phyloP scores from a whole-genome alignment of 2,797 vertebrate genomes.

The Mus minutoides region DNA sequence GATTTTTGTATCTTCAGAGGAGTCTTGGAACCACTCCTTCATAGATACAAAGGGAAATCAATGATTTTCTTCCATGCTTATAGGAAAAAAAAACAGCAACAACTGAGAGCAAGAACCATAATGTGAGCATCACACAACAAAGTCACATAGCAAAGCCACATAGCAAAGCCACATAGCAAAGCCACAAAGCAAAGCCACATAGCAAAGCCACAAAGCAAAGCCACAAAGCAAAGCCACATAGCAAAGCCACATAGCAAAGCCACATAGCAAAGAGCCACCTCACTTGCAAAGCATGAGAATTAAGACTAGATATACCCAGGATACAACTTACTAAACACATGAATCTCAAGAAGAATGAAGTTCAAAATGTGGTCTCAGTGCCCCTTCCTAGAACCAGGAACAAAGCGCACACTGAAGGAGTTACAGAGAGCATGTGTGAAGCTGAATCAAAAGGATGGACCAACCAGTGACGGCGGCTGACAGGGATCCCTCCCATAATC shows the following conservation, averaged over 20 bases:
- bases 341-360: no score
- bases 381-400: no score
- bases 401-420: no score
- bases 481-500: no score
- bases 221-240: no score
- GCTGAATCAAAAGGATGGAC: no score
- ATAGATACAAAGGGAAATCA: background rate
- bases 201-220: no score
- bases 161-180: background rate
- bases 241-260: background rate
- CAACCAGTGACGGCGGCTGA: no score
- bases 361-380: no score
- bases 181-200: background rate
- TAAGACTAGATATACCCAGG: conserved; percentile 8
- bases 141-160: background rate
- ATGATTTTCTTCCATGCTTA: background rate
- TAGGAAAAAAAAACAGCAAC: background rate
- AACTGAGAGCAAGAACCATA: conserved; percentile 23
- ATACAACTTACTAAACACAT: no score
- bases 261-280: background rate
- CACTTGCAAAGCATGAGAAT: conserved; percentile 23
- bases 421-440: no score
- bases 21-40: background rate
- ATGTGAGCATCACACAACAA: background rate
- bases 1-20: background rate